phyloP scores from a whole-genome alignment of 2,113 vertebrate species.

The Azemiops feae region DNA sequence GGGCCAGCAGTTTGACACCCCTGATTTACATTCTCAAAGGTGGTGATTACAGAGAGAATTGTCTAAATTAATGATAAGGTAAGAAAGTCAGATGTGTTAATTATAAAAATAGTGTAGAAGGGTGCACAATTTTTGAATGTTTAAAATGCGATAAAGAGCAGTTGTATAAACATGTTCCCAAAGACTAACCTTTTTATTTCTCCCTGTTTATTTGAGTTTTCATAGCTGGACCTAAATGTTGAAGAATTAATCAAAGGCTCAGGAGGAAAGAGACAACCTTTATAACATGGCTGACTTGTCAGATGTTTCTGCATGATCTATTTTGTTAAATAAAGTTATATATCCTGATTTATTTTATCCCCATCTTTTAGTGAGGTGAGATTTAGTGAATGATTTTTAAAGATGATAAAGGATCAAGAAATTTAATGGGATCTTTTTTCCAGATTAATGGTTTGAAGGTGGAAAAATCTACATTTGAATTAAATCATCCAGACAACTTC shows the following conservation, averaged over 20 bases:
- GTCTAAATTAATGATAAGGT: conserved; percentile 32
- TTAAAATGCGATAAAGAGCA: neutral
- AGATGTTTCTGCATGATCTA: neutral
- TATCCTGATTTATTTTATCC: conserved; percentile 3
- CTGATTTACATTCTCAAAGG: conserved; percentile 23
- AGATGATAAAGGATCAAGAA: neutral
- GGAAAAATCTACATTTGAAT: neutral
- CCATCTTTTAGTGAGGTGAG: neutral
- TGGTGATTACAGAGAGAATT: conserved; percentile 31
- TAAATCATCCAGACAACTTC: neutral
- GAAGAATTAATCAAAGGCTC: neutral
- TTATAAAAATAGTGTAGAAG: conserved; percentile 33
- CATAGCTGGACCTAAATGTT: neutral
- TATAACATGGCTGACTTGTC: neutral
- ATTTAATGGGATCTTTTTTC: neutral
- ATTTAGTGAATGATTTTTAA: neutral
- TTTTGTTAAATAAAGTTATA: conserved; percentile 1
- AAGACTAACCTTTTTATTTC: neutral
- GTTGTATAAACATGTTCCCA: neutral
- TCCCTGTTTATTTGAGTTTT: neutral
- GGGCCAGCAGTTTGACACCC: too few species aligned
- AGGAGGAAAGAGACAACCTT: conserved; percentile 16
- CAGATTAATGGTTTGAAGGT: neutral
- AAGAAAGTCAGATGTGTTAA: conserved; percentile 41
- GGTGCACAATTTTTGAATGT: conserved; percentile 43